Evolutionary conservation across 2,888 invertebrate genomes (phyloP), one percentile per base, ranked within the genome.

Genomic region (Azorinus chamasolen): DNA sequence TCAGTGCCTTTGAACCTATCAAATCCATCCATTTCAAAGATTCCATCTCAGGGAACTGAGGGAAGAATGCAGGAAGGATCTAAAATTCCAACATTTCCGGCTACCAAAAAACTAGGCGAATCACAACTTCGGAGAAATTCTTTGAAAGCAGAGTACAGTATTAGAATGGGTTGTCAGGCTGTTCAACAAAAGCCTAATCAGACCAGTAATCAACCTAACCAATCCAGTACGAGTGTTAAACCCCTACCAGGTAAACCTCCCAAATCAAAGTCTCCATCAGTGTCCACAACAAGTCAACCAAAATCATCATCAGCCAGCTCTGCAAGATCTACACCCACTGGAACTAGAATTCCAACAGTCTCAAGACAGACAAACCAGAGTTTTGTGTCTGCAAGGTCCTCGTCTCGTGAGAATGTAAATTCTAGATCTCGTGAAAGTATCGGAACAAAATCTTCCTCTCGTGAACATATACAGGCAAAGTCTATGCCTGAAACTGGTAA

Each of bases 111-210:
- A 50, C n/a, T 46, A n/a, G 66, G 62, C 32, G 75, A 80, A 48
- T 43, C 53, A 18, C 64, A 54, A 27, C 41, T 73, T 14, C 43
- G 72, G 27, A 69, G 73, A 43, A 78, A 78, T 53, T 73, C 78
- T n/a, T 32, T 78, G n/a, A 80, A 80, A 58, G 72, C 75, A 6
- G 79, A 80, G 54, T 72, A 80, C n/a, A 80, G 83, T 32, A 85
- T 85, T 39, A 71, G 80, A 53, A 80, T 81, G 79, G 85, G 85
- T 1, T 50, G 72, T 45, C 82, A 85, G 57, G 32, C 59, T 3
- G 59, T 59, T 1, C 27, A 45, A 32, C 16, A 14, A 32, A 62
- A 62, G 22, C 22, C 53, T n/a, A 41, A 16, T 8, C 20, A 18
- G 18, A 16, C 39, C 50, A 22, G 16, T 22, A 20, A n/a, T n/a